Percentiles rank a stretch among this genome's conserved stretches.
Evolutionary conservation across 2,797 vertebrate species (phyloP).

Genomic region (Rhinoraja longicauda): DNA sequence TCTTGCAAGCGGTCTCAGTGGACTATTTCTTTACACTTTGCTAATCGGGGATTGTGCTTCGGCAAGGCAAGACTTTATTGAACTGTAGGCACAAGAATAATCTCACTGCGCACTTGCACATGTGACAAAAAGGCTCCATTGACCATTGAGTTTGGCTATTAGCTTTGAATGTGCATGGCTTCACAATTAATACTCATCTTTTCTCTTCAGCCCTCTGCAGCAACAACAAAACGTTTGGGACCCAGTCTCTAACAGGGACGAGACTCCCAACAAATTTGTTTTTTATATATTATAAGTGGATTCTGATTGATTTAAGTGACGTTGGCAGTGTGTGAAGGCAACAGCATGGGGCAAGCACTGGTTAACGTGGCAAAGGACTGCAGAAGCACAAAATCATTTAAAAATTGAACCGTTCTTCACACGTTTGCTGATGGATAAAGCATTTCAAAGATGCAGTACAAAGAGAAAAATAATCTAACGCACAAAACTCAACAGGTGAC

Average conservation of each 20-base stretch:
- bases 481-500: not conserved
- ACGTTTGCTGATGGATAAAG: not conserved
- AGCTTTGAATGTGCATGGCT: not conserved
- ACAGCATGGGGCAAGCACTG: not conserved
- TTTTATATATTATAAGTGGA: not conserved
- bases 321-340: not conserved
- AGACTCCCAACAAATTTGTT: not conserved
- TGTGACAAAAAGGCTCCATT: too few species aligned
- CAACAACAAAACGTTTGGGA: not conserved
- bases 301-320: not conserved
- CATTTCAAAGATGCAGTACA: not conserved
- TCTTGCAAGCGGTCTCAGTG: too few species aligned
- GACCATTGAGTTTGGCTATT: not conserved
- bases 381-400: not conserved
- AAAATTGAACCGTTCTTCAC: not conserved
- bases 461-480: not conserved
- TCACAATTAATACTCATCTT: not conserved
- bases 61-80: too few species aligned
- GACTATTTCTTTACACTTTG: too few species aligned
- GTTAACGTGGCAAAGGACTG: not conserved
- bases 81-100: too few species aligned
- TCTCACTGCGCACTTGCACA: too few species aligned
- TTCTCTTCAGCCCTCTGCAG: not conserved
- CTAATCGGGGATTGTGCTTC: too few species aligned
- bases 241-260: not conserved